Base-by-base conservation (phyloP, 2,888 invertebrate genomes). In the Icerya purchasi region DNA sequence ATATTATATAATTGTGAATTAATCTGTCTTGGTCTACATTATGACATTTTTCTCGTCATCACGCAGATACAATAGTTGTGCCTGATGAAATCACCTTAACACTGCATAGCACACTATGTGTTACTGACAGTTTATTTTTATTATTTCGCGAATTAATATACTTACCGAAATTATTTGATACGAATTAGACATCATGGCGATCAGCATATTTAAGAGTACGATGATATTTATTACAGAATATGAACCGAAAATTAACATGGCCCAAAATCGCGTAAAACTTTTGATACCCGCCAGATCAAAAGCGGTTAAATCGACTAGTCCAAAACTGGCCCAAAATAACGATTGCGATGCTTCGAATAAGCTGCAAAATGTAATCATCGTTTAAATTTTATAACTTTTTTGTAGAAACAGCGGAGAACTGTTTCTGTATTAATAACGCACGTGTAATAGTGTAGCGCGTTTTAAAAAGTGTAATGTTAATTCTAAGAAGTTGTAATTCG, bases 181-280 rank as follows among this genome's bases (percentile, higher is more conserved):
- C 1, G 94, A 96, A 72, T 92, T 96, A 62, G 92, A 93, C 94
- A 97, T 96, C 97, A 97, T 97, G 69, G 97, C 97, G 70, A 97
- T 96, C 51, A 97, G 80, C 84, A 97, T 90, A 74, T 97, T 97
- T 63, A 97, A 79, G 23, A 97, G 78, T 1, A 97, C 96, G 66
- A 97, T 92, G 64, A 97, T 86, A 71, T 94, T 93, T 72, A 97
- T 96, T 63, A 91, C 92, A 61, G 92, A 92, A 74, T 97, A 97
- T 3, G 89, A 90, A 52, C 97, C 97, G 70, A 97, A 97, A 84
- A 97, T 94, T 2, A 96, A 79, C 59, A 96, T 78, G 0, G 93
- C 93, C 94, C 86, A 97, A 75, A 90, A 97, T 68, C 90, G 80
- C 0, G 97, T 96, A 72, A 93, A 93, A 66, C 86, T 86, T 73